Percentiles rank a stretch among this genome's conserved stretches.
These are phyloP conservation scores for Zaprionus capensis DNA, from an alignment of 1,140 invertebrate genomes.

Conservation along the genomic window DNA sequence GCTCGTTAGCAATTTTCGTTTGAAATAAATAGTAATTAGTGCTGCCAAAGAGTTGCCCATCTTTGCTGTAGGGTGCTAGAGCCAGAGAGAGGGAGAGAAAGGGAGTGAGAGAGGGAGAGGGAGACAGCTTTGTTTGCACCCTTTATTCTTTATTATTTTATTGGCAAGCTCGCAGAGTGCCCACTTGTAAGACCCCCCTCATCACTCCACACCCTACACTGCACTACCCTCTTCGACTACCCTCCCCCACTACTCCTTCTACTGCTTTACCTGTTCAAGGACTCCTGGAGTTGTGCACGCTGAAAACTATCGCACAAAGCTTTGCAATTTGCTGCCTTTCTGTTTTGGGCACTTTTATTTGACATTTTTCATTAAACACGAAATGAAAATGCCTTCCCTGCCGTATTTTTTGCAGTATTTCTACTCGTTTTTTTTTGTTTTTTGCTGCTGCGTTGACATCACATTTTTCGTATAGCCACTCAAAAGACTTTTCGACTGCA, in stretches of 20 bases:
- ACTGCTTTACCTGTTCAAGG: slow-evolving; percentile 38
- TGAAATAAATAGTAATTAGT: slow-evolving; percentile 82
- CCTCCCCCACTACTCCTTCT: background rate
- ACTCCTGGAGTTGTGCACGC: slow-evolving; percentile 31
- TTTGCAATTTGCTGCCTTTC: slow-evolving; percentile 68
- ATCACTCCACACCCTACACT: background rate
- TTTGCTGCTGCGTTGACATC: slow-evolving; percentile 66
- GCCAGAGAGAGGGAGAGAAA: slow-evolving; percentile 17
- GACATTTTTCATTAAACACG: slow-evolving; percentile 82
- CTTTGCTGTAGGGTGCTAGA: slow-evolving; percentile 15
- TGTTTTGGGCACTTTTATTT: slow-evolving; percentile 82
- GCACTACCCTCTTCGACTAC: too few relatives aligned
- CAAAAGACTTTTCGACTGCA: slow-evolving; percentile 48
- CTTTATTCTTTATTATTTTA: slow-evolving; percentile 45
- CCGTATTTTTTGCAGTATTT: slow-evolving; percentile 2
- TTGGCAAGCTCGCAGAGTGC: slow-evolving; percentile 25
- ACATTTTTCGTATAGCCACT: slow-evolving; percentile 69
- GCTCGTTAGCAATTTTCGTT: slow-evolving; percentile 82
- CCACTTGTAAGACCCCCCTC: background rate
- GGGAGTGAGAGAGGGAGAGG: background rate
- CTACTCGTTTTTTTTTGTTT: slow-evolving; percentile 9
- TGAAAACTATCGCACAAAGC: slow-evolving; percentile 75
- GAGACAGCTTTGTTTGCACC: slow-evolving; percentile 42
- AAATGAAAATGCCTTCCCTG: slow-evolving; percentile 72
- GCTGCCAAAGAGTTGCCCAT: slow-evolving; percentile 65